A percentile compares a stretch with the other conserved stretches of the same genome.
These are phyloP conservation scores for Microtus pennsylvanicus DNA, from an alignment of 2,113 vertebrate genomes.

Conservation along the genomic window DNA sequence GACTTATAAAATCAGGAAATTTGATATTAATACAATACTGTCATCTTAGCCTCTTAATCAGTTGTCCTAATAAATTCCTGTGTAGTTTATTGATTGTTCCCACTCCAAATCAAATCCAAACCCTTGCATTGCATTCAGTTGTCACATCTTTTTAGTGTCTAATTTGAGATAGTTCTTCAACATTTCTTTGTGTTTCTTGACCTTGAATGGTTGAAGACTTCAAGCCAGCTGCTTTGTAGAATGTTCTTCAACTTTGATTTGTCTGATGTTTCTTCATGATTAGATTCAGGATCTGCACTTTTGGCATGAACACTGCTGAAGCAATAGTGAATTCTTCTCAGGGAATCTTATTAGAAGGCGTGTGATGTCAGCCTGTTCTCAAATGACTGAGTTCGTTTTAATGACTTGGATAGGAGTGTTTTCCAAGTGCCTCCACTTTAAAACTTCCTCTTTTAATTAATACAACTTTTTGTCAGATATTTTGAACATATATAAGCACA, in stretches of 20 bases:
- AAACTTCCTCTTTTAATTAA: conserved; percentile 38
- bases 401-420: conserved; percentile 39
- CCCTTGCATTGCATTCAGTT: conserved; percentile 40
- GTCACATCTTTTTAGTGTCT: conserved; percentile 65
- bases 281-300: conserved; percentile 66
- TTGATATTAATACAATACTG: conserved; percentile 53
- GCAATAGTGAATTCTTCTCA: conserved; percentile 41
- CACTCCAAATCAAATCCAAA: conserved; percentile 48
- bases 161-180: conserved; percentile 52
- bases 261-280: conserved; percentile 65
- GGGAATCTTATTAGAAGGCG: conserved; percentile 64
- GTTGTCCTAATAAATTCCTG: conserved; percentile 32
- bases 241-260: conserved; percentile 65
- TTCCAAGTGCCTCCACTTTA: conserved; percentile 8
- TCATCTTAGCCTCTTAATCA: conserved; percentile 63
- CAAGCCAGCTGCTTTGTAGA: conserved; percentile 57
- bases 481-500: not conserved
- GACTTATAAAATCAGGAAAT: conserved; percentile 41
- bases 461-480: conserved; percentile 38
- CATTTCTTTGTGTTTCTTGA: conserved; percentile 59
- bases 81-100: conserved; percentile 42
- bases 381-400: conserved; percentile 38
- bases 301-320: conserved; percentile 57
- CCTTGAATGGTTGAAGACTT: conserved; percentile 68
- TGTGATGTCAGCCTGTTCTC: conserved; percentile 39